phyloP scores from a whole-genome alignment of 2,797 vertebrate genomes.

The Chaetodon trifasciatus region DNA sequence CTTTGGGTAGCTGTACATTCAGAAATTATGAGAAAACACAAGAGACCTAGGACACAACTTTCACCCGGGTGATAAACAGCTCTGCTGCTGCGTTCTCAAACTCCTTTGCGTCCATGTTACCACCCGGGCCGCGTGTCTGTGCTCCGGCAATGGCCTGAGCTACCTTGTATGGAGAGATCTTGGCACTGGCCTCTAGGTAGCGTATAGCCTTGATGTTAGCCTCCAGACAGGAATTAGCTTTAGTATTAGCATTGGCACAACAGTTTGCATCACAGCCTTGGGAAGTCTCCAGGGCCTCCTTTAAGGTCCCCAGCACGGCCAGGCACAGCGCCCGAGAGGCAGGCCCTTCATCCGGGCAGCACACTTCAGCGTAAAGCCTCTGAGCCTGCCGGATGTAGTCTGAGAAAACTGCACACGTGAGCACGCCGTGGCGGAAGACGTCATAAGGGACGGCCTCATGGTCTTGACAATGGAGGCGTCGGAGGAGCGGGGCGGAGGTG shows the following conservation, averaged over 20 bases:
- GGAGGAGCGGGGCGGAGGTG: conserved; percentile 87
- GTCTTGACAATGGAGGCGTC: conserved; percentile 90
- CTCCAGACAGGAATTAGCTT: conserved; percentile 81
- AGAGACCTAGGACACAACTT: conserved; percentile 84
- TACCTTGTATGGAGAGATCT: conserved; percentile 90
- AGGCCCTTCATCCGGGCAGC: conserved; percentile 73
- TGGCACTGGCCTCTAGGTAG: conserved; percentile 93
- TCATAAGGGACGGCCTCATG: conserved; percentile 93
- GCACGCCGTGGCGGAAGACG: conserved; percentile 92
- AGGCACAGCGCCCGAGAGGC: conserved; percentile 86
- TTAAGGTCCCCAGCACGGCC: conserved; percentile 90
- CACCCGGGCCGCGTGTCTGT: conserved; percentile 70
- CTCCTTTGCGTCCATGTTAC: conserved; percentile 91
- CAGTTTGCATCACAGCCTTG: conserved; percentile 51
- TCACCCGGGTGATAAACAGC: conserved; percentile 92
- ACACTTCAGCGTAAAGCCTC: conserved; percentile 89
- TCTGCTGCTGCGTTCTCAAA: conserved; percentile 91
- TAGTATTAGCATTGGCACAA: conserved; percentile 64
- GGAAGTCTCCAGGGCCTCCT: conserved; percentile 88
- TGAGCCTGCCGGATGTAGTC: conserved; percentile 91
- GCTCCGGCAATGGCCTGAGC: conserved; percentile 89
- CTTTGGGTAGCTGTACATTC: conserved; percentile 13
- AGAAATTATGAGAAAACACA: conserved; percentile 2
- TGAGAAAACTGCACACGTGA: conserved; percentile 92
- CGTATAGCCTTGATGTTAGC: conserved; percentile 75